These are phyloP conservation scores for Drosophila ohnishii DNA, from an alignment of 1,140 invertebrate genomes.

Conservation along the genomic window DNA sequence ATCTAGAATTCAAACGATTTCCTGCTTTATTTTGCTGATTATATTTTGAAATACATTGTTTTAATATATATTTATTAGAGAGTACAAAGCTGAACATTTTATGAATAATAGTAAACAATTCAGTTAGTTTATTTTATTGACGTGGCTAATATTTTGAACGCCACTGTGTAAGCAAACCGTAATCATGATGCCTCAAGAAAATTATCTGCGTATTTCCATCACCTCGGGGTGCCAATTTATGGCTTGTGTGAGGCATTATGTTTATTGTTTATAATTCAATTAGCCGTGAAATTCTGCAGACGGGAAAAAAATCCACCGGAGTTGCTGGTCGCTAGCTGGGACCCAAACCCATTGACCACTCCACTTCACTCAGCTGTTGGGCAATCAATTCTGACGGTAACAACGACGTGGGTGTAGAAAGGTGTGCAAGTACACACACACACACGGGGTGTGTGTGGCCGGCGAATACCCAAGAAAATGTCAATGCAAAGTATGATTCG, in stretches of 20 bases:
- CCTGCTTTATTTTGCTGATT: neutral
- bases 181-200: slow-evolving; percentile 47
- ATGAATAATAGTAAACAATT: neutral
- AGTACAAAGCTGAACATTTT: neutral
- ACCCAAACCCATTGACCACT: slow-evolving; percentile 14
- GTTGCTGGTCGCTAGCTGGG: slow-evolving; percentile 4
- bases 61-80: neutral
- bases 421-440: slow-evolving; percentile 24
- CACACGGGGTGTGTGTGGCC: slow-evolving; percentile 12
- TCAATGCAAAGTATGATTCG: slow-evolving; percentile 69
- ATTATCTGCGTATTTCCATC: slow-evolving; percentile 51
- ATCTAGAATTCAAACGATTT: neutral
- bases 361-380: slow-evolving; percentile 35
- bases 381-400: slow-evolving; percentile 44
- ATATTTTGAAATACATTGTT: neutral
- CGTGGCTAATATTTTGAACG: slow-evolving; percentile 7
- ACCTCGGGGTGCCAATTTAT: slow-evolving; percentile 67
- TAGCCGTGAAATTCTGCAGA: slow-evolving; percentile 68
- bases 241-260: slow-evolving; percentile 46
- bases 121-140: neutral
- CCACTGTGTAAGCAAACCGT: slow-evolving; percentile 20
- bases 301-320: slow-evolving; percentile 17
- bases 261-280: slow-evolving; percentile 80
- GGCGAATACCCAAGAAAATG: slow-evolving; percentile 71
- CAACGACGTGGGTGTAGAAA: slow-evolving; percentile 52